Evolutionary conservation across 1,140 invertebrate species (phyloP).

Genomic region (Macrosteles quadrilineatus): DNA sequence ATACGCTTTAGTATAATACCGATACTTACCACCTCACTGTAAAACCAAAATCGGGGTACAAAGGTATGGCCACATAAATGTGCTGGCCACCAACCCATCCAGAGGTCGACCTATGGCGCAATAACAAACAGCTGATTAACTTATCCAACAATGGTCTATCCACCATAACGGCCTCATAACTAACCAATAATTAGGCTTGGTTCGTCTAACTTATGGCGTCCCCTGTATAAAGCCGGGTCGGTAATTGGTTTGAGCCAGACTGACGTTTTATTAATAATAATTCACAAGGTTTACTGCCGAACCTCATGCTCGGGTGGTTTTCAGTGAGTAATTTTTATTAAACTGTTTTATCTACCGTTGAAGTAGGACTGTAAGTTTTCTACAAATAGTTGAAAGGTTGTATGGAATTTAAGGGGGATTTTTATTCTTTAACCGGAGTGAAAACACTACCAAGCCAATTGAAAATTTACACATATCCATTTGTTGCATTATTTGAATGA

Average conservation of each 20-base stretch:
- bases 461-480: no score
- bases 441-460: no score
- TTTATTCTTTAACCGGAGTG: no score
- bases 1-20: no score
- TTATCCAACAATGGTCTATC: slow-evolving; percentile 8
- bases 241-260: slow-evolving; percentile 8
- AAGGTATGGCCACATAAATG: no score
- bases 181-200: slow-evolving; percentile 7
- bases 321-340: slow-evolving; percentile 3
- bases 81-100: background rate
- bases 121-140: slow-evolving; percentile 4
- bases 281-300: background rate
- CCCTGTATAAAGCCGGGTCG: background rate
- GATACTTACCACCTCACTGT: no score
- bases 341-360: background rate
- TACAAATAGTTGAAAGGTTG: background rate
- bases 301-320: slow-evolving; percentile 2
- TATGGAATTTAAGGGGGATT: no score
- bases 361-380: background rate
- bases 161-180: slow-evolving; percentile 3
- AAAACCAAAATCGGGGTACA: no score
- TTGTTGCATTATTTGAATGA: no score
- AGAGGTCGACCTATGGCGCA: slow-evolving; percentile 9
- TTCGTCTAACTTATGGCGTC: slow-evolving; percentile 1
- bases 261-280: slow-evolving; percentile 24